Evolutionary conservation across 2,797 vertebrate genomes (phyloP).

Genomic region (Clangula hyemalis): DNA sequence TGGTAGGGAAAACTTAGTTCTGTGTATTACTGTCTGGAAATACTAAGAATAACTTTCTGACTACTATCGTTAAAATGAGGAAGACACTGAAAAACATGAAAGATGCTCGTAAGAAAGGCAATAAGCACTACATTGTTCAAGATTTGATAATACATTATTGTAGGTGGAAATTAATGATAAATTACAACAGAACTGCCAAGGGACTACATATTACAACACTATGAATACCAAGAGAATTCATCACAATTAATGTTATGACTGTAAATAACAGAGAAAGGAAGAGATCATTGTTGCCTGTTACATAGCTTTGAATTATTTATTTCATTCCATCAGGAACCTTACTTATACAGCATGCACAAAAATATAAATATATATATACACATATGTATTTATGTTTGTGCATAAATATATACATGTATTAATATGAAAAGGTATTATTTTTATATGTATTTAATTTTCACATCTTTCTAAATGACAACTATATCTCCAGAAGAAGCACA

Average conservation of each 20-base stretch:
- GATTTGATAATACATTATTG: background rate
- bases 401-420: background rate
- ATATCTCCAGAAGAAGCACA: background rate
- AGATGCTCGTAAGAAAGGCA: background rate
- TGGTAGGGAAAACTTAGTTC: background rate
- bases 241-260: background rate
- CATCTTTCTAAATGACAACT: constrained; percentile 10
- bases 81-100: background rate
- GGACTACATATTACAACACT: background rate
- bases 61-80: background rate
- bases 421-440: background rate
- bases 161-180: constrained; percentile 26
- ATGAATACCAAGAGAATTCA: constrained; percentile 1
- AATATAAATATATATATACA: rapidly evolving
- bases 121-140: background rate
- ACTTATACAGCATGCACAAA: background rate
- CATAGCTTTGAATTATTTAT: background rate
- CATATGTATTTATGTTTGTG: background rate
- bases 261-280: constrained; percentile 20
- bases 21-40: background rate
- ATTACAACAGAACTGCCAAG: constrained; percentile 23
- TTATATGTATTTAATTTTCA: constrained; percentile 14
- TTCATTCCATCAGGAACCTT: background rate
- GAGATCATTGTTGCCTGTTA: background rate
- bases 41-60: background rate